These are phyloP conservation scores for Ochropleura leucogaster DNA, from an alignment of 2,888 invertebrate species.

Conservation along the genomic window DNA sequence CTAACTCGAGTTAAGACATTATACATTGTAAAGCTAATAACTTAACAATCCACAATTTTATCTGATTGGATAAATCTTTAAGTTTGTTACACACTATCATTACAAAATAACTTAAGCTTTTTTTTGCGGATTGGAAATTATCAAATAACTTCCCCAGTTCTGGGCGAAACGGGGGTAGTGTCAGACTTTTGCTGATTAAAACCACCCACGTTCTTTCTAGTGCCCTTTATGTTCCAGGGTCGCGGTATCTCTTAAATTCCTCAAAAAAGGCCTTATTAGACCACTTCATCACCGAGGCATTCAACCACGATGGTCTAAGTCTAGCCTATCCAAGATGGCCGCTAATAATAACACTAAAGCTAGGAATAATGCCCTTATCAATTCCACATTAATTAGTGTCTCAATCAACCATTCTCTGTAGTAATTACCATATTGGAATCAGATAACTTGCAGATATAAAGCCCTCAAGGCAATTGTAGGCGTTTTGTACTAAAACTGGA, in stretches of 20 bases:
- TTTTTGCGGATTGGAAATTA: too few relatives aligned
- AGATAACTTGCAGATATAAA: conserved; percentile 62
- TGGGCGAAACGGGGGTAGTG: too few relatives aligned
- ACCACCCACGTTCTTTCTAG: too few relatives aligned
- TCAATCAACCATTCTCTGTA: conserved; percentile 29
- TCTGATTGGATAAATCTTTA: conserved; percentile 14
- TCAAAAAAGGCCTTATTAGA: too few relatives aligned
- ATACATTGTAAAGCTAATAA: conserved; percentile 3
- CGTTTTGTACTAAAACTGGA: conserved; percentile 12
- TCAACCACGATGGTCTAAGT: not conserved
- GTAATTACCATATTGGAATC: conserved; percentile 45
- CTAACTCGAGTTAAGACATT: conserved; percentile 9
- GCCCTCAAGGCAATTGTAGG: conserved; percentile 36
- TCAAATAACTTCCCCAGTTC: too few relatives aligned
- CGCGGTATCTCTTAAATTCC: too few relatives aligned
- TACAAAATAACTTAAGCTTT: too few relatives aligned
- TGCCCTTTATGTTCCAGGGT: too few relatives aligned
- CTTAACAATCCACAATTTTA: conserved; percentile 8
- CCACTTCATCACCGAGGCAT: not conserved
- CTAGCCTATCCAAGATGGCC: conserved; percentile 7
- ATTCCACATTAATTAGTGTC: conserved; percentile 50
- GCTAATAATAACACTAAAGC: conserved; percentile 17
- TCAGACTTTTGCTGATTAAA: too few relatives aligned
- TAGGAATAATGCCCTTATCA: conserved; percentile 33
- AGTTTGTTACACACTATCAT: not conserved